phyloP scores from a whole-genome alignment of 2,888 invertebrate species.

The Xiphydria camelus region DNA sequence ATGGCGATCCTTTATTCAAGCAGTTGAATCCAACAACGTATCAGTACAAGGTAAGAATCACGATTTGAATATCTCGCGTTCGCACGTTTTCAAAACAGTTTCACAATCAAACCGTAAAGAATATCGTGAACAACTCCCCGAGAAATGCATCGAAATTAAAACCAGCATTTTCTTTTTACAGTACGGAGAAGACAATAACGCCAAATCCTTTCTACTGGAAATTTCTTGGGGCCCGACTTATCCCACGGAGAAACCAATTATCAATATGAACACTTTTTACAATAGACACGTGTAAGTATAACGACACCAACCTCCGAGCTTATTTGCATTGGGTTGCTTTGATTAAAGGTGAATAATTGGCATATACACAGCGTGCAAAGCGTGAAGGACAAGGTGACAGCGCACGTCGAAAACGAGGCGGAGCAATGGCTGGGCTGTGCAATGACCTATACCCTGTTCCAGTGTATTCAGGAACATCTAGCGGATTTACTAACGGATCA shows the following conservation, averaged over 20 bases:
- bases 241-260: constrained; percentile 78
- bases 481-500: constrained; percentile 73
- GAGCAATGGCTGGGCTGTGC: constrained; percentile 85
- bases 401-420: constrained; percentile 70
- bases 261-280: constrained; percentile 90
- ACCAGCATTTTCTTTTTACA: no score
- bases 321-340: constrained; percentile 9
- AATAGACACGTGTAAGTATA: constrained; percentile 87
- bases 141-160: no score
- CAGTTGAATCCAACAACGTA: constrained; percentile 76
- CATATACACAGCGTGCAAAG: constrained; percentile 63
- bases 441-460: constrained; percentile 94
- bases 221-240: constrained; percentile 85
- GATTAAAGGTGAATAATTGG: constrained; percentile 37
- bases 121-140: background rate
- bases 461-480: constrained; percentile 83
- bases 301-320: constrained; percentile 22
- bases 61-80: no score
- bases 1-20: constrained; percentile 87
- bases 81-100: background rate
- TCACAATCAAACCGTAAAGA: background rate
- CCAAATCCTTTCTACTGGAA: constrained; percentile 84
- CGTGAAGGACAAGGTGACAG: constrained; percentile 72
- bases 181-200: constrained; percentile 79
- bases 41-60: constrained; percentile 81